Conservation (phyloP, 2,888 invertebrate genomes). For the Steromphala cineraria region DNA sequence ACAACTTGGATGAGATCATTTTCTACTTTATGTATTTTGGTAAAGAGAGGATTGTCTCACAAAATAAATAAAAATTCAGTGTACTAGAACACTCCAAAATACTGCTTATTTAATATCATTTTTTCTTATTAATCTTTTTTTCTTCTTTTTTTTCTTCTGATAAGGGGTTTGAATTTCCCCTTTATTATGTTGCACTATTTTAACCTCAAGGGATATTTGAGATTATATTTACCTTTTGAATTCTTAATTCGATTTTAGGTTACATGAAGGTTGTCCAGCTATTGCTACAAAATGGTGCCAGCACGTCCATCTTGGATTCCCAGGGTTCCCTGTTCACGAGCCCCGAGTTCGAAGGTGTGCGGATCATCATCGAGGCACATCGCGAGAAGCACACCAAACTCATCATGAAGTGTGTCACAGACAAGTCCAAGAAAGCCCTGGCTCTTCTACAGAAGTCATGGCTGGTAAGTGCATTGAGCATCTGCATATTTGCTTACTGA, state of each 20-base stretch:
- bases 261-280: constrained; percentile 60
- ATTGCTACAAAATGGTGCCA: constrained; percentile 62
- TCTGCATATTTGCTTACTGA: no score
- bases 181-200: no score
- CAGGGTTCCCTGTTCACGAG: constrained; percentile 61
- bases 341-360: constrained; percentile 66
- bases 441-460: constrained; percentile 52
- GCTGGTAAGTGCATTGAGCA: constrained; percentile 52
- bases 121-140: no score
- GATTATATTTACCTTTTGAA: not conserved
- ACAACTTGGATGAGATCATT: no score
- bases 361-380: constrained; percentile 60
- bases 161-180: no score
- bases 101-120: no score
- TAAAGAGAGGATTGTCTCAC: no score
- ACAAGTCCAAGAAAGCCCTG: constrained; percentile 52
- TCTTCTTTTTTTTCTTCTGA: no score
- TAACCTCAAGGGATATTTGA: no score
- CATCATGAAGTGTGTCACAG: constrained; percentile 54
- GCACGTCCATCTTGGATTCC: constrained; percentile 60
- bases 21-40: no score
- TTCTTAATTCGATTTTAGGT: constrained; percentile 44
- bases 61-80: no score
- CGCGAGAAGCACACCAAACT: constrained; percentile 57
- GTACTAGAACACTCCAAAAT: no score